Evolutionary conservation across 2,888 invertebrate genomes (phyloP).

Genomic region (Andrena camellia): DNA sequence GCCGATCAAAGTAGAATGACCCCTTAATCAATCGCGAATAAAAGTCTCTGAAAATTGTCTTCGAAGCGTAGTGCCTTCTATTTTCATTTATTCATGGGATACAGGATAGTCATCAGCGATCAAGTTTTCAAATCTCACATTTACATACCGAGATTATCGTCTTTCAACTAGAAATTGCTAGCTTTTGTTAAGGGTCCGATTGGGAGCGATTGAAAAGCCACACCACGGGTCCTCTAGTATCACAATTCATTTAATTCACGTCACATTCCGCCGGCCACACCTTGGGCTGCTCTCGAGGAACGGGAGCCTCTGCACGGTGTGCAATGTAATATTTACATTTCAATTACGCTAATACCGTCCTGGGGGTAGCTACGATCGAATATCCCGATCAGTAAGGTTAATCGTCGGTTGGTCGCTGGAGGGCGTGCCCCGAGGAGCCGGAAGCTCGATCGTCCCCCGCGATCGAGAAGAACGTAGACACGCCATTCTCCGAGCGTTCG

Average conservation of each 20-base stretch:
- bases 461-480: constrained; percentile 16
- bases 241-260: constrained; percentile 56
- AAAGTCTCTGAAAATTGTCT: not conserved
- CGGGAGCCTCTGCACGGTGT: constrained; percentile 16
- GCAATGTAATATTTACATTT: constrained; percentile 49
- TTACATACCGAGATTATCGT: not conserved
- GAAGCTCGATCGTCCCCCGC: constrained; percentile 15
- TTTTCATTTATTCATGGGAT: constrained; percentile 1
- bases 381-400: constrained; percentile 17
- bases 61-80: not conserved
- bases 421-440: constrained; percentile 12
- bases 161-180: not conserved
- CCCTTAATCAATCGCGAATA: not conserved
- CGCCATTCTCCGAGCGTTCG: constrained; percentile 29
- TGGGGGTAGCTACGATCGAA: constrained; percentile 5
- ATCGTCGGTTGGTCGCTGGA: not conserved
- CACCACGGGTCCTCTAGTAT: constrained; percentile 48
- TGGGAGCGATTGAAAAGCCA: constrained; percentile 1
- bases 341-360: constrained; percentile 39
- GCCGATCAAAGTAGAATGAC: too few species aligned
- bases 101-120: constrained; percentile 11
- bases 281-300: constrained; percentile 29
- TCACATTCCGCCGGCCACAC: constrained; percentile 55
- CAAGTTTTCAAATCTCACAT: not conserved
- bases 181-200: not conserved